Percentiles rank a stretch among this genome's conserved stretches.
These are phyloP conservation scores for Ivindomyrus marchei DNA, from an alignment of 2,113 vertebrate species.

Conservation along the genomic window DNA sequence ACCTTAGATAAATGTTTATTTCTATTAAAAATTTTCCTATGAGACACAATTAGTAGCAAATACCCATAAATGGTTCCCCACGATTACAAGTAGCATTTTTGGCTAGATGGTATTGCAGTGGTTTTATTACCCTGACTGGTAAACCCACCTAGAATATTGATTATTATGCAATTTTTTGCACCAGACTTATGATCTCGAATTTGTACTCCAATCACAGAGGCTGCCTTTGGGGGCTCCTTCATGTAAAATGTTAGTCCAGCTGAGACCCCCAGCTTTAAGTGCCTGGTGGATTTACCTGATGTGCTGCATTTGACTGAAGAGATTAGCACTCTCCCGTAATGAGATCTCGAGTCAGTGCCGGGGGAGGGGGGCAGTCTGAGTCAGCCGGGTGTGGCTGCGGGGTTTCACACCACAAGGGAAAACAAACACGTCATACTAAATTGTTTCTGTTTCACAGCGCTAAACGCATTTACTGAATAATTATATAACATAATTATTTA, in stretches of 20 bases:
- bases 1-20: neutral
- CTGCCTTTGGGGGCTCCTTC: constrained; percentile 22
- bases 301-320: constrained; percentile 10
- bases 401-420: neutral
- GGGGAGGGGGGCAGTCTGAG: constrained; percentile 49
- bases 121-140: neutral
- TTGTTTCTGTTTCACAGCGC: constrained; percentile 58
- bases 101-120: neutral
- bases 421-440: constrained; percentile 3
- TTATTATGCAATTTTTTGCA: neutral
- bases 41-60: neutral
- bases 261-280: constrained; percentile 32
- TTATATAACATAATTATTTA: constrained; percentile 63
- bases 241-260: constrained; percentile 34
- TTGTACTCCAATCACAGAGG: neutral
- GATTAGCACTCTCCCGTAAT: constrained; percentile 30
- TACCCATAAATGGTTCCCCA: neutral
- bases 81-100: neutral
- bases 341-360: constrained; percentile 45
- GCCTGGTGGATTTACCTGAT: neutral
- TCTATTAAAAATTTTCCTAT: neutral
- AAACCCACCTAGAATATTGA: neutral
- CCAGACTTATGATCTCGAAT: neutral
- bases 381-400: constrained; percentile 45
- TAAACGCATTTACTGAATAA: constrained; percentile 52